Percentiles rank a stretch among this genome's conserved stretches.
These are phyloP conservation scores for Agonopterix heracliana DNA, from an alignment of 2,888 invertebrate genomes.

Conservation along the genomic window DNA sequence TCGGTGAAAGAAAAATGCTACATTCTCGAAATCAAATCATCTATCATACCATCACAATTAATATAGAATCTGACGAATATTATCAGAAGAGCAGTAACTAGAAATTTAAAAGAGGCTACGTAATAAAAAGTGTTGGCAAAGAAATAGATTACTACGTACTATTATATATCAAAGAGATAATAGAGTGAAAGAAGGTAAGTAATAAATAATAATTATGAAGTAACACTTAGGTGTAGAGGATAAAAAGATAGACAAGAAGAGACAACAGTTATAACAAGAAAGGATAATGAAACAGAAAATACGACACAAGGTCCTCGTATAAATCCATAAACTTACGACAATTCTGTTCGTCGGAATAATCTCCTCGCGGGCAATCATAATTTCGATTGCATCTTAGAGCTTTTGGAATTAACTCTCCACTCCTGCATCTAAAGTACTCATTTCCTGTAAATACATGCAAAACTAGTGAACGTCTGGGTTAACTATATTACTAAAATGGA, in stretches of 20 bases:
- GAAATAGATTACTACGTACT: too few species aligned
- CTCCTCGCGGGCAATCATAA: slow-evolving; percentile 78
- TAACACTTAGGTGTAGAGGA: too few species aligned
- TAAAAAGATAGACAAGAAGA: background rate
- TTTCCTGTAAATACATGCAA: slow-evolving; percentile 60
- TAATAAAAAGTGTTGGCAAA: too few species aligned
- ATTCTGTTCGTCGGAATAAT: slow-evolving; percentile 84
- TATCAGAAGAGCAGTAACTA: too few species aligned
- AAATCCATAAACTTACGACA: slow-evolving; percentile 80
- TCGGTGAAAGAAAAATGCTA: slow-evolving; percentile 64
- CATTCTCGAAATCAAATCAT: slow-evolving; percentile 13
- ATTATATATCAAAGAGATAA: too few species aligned
- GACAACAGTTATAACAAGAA: background rate
- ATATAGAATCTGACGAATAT: too few species aligned
- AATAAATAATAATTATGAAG: too few species aligned
- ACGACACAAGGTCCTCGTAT: background rate
- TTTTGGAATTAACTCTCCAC: slow-evolving; percentile 76
- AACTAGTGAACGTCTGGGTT: slow-evolving; percentile 20
- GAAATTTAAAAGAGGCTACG: too few species aligned
- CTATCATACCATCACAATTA: too few species aligned
- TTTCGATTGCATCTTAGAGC: slow-evolving; percentile 78
- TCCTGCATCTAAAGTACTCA: slow-evolving; percentile 80
- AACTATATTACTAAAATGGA: too few species aligned
- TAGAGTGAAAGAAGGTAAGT: too few species aligned
- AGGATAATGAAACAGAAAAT: background rate